phyloP scores from a whole-genome alignment of 2,797 vertebrate genomes.

The Anguilla anguilla region DNA sequence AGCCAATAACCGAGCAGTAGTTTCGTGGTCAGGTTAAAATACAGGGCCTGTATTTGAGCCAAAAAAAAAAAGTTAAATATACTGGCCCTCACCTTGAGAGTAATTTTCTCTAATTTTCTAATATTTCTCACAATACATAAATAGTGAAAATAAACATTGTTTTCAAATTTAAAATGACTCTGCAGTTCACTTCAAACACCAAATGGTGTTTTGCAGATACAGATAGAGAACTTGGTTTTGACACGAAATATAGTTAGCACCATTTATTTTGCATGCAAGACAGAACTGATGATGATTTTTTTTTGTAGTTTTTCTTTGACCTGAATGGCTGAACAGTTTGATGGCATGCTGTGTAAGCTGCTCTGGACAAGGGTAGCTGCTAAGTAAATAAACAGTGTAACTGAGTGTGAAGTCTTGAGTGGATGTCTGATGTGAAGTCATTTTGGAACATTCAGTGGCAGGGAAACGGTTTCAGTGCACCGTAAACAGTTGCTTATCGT shows the following conservation, averaged over 20 bases:
- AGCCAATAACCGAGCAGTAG: neutral
- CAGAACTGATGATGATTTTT: too few relatives aligned
- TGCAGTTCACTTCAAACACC: too few relatives aligned
- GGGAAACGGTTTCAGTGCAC: neutral
- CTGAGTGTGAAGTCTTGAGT: neutral
- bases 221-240: neutral
- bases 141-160: too few relatives aligned
- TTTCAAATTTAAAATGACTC: neutral
- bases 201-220: neutral
- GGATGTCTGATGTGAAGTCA: neutral
- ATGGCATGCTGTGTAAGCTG: neutral
- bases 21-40: neutral
- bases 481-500: neutral
- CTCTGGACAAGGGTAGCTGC: neutral
- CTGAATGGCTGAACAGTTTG: neutral
- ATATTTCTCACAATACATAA: too few relatives aligned
- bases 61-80: neutral
- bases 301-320: too few relatives aligned
- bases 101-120: neutral
- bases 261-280: neutral
- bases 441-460: neutral
- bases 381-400: neutral
- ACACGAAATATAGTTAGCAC: neutral
- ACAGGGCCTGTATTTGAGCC: neutral
- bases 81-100: neutral